Conservation (phyloP, 2,888 invertebrate species). For the Mylabris sibirica region DNA sequence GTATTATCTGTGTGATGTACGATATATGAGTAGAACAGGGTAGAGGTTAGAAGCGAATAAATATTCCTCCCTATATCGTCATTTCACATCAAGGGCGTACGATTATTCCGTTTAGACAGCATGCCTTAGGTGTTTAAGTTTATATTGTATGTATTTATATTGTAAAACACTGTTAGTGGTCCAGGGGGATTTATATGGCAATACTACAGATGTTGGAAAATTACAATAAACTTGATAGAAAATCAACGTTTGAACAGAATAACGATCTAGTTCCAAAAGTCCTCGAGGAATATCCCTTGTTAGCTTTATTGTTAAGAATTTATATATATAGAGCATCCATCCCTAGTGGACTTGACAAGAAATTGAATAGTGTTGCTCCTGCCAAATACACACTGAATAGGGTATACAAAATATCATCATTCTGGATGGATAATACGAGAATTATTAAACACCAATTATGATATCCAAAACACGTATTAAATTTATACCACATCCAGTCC, state of each 20-base stretch:
- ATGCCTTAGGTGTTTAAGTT: neutral
- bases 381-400: neutral
- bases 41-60: neutral
- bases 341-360: neutral
- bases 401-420: neutral
- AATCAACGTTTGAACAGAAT: slow-evolving; percentile 1
- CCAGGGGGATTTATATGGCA: neutral
- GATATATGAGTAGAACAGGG: no score
- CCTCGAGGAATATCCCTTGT: neutral
- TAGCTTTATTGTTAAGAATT: neutral
- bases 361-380: neutral
- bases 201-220: neutral
- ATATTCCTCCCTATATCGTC: no score
- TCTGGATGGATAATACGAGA: neutral
- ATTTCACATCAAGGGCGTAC: no score
- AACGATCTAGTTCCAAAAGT: neutral
- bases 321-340: neutral
- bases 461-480: no score
- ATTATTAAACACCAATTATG: neutral
- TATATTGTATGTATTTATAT: neutral
- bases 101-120: neutral
- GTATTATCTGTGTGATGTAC: neutral
- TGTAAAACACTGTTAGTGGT: neutral
- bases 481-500: no score
- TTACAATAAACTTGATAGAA: slow-evolving; percentile 7